These are phyloP conservation scores for Tenthredo livida DNA, from an alignment of 2,888 invertebrate genomes.

Conservation along the genomic window DNA sequence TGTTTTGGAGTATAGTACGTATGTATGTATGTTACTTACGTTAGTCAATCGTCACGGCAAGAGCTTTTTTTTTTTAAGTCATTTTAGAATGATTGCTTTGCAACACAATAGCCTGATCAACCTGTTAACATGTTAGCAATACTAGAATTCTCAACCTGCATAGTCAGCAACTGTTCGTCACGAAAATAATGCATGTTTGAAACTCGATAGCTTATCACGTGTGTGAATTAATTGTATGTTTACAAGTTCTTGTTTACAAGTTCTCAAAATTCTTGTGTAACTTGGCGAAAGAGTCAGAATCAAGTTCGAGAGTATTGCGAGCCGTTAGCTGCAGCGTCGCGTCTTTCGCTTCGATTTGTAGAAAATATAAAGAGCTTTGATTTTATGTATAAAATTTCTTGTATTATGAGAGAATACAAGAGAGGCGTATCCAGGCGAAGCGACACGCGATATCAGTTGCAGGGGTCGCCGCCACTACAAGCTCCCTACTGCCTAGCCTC, in stretches of 20 bases:
- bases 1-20: no score
- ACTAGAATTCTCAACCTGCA: no score
- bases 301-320: neutral
- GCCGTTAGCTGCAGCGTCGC: neutral
- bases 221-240: neutral
- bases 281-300: neutral
- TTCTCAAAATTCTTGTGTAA: neutral
- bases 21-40: no score
- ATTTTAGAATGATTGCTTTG: no score
- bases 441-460: constrained; percentile 70
- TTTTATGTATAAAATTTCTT: constrained; percentile 58
- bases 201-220: neutral
- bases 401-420: constrained; percentile 66
- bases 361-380: neutral
- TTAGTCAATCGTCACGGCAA: no score
- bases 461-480: constrained; percentile 71
- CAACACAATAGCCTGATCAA: no score
- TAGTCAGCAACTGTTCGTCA: neutral
- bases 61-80: no score
- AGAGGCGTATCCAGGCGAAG: constrained; percentile 74
- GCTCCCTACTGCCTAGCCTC: constrained; percentile 60
- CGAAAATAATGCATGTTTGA: neutral
- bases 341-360: neutral
- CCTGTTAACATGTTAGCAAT: no score
- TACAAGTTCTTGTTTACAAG: neutral